Percentiles rank a stretch among this genome's conserved stretches.
Conservation (phyloP, 2,113 vertebrate genomes). For the Clupea harengus region DNA sequence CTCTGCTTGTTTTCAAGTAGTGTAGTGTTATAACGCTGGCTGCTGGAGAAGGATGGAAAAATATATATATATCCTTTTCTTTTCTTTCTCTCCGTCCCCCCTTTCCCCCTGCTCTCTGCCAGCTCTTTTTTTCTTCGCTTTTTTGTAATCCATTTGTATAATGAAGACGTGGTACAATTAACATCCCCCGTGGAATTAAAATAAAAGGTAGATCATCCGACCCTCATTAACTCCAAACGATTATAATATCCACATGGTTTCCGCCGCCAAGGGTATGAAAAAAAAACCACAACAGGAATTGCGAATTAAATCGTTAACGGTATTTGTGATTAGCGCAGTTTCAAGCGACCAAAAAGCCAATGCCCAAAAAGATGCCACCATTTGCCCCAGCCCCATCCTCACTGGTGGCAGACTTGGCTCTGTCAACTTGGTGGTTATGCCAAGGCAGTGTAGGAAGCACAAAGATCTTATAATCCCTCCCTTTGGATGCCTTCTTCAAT, state of each 20-base stretch:
- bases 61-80: conserved; percentile 64
- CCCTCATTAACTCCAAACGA: conserved; percentile 93
- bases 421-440: conserved; percentile 70
- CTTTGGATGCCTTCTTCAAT: conserved; percentile 77
- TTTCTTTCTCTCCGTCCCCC: conserved; percentile 62
- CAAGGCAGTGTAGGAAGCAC: conserved; percentile 69
- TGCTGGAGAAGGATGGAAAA: conserved; percentile 73
- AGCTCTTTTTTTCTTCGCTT: conserved; percentile 60
- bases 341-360: conserved; percentile 50
- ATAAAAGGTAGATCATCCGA: conserved; percentile 88
- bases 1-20: conserved; percentile 76
- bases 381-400: conserved; percentile 55
- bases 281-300: conserved; percentile 60
- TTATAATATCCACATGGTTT: conserved; percentile 76
- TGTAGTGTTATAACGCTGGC: conserved; percentile 76
- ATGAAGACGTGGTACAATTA: conserved; percentile 90
- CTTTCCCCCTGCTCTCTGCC: conserved; percentile 67
- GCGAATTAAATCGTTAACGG: conserved; percentile 65
- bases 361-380: conserved; percentile 89
- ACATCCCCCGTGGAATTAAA: conserved; percentile 77
- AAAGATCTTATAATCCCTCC: conserved; percentile 78
- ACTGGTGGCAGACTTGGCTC: conserved; percentile 61
- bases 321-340: conserved; percentile 57
- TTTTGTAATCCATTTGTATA: conserved; percentile 98
- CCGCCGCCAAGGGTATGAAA: conserved; percentile 73